Evolutionary conservation across 1,140 invertebrate species (phyloP), one percentile per base, ranked within the genome.

Genomic region (Pseudomyrmex sp.): DNA sequence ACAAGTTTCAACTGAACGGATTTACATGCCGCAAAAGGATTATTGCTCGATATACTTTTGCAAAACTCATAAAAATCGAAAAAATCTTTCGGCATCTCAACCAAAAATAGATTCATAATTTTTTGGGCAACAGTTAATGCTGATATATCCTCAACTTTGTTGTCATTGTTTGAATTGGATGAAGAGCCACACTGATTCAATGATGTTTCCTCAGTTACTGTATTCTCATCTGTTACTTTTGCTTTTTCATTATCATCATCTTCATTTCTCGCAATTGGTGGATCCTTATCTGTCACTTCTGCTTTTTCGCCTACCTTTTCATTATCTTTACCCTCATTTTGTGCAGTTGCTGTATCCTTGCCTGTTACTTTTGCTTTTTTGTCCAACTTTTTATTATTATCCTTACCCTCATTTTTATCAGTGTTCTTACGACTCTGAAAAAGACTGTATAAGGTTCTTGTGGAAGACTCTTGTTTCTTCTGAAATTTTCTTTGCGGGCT

Each of bases 51-150:
- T 13, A 98, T 89, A 72, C 92, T 95, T 90, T 96, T 95, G 91
- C 97, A 98, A 90, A 98, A 97, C 69, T 97, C 95, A 95, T 97
- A 98, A 91, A 98, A 97, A 56, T 96, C 94, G 91, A 97, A 99
- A 92, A 99, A 99, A 93, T 99, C 98, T 63, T 95, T 90, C 12
- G 98, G 98, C 97, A 99, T 98, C 85, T 98, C 95, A 0, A 98
- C 96, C 48, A 98, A 92, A 93, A 98, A 98, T 88, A 97, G 96
- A 83, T 96, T 94, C 88, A 96, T 96, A 75, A 98, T 97, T 70
- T 94, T 91, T 83, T 94, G 93, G n/a, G 89, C 91, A 35, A 90
- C 9, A 15, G 10, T 35, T 7, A 35, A 44, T 86, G 50, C 9
- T 10, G 10, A 88, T 69, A 13, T 10, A 10, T 56, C 56, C 8